phyloP scores from a whole-genome alignment of 2,113 vertebrate genomes.

The Urocolius indicus region DNA sequence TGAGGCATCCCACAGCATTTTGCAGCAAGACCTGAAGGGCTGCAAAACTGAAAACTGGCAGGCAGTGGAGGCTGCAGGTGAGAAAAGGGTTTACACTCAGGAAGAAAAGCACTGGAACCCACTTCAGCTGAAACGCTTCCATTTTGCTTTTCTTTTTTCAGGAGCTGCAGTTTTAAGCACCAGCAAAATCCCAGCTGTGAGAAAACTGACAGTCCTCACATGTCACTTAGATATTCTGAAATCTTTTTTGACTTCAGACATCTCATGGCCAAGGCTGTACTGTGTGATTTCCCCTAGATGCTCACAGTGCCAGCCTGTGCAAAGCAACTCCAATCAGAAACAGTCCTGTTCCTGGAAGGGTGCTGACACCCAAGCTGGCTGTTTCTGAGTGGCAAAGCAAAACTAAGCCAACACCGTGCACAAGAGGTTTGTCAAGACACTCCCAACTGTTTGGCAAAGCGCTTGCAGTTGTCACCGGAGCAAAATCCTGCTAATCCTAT shows the following conservation, averaged over 20 bases:
- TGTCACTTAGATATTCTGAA: background rate
- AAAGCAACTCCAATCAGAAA: background rate
- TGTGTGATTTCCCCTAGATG: background rate
- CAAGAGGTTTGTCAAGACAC: background rate
- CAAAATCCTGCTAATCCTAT: background rate
- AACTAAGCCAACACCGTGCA: accelerated
- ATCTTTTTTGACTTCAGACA: background rate
- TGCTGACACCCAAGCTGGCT: background rate
- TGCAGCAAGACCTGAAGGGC: background rate
- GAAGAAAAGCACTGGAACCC: background rate
- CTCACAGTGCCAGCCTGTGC: background rate
- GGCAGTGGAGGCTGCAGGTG: background rate
- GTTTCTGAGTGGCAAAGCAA: background rate
- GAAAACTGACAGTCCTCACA: background rate
- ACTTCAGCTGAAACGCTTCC: background rate
- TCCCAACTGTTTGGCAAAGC: background rate
- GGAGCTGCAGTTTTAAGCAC: background rate
- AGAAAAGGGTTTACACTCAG: background rate
- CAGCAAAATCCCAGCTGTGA: background rate
- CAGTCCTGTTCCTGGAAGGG: background rate
- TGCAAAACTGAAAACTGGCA: background rate
- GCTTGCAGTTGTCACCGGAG: background rate
- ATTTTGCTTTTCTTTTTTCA: background rate
- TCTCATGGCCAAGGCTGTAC: background rate
- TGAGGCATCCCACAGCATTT: background rate